Evolutionary conservation across 35 echinoderm and acorn worm genomes (phyloP).

Genomic region (Chiridota heheva): DNA sequence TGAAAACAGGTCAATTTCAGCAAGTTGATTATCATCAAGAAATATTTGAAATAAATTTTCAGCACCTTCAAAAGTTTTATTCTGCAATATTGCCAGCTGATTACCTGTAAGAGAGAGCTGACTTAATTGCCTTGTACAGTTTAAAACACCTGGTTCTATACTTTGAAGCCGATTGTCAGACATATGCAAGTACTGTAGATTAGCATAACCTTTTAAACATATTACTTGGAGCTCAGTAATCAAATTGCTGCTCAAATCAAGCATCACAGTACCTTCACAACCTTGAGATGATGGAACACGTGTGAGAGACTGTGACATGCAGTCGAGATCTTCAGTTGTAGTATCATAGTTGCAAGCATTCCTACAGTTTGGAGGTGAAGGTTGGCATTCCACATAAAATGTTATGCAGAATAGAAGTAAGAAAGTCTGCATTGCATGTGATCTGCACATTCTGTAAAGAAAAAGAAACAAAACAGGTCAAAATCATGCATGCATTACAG

Average conservation of each 20-base stretch:
- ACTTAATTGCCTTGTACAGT: neutral
- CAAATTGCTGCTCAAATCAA: slow-evolving; percentile 11
- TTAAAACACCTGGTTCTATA: neutral
- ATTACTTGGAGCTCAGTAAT: neutral
- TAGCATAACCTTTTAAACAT: neutral
- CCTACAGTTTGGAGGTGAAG: too few species aligned
- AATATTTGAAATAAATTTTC: slow-evolving; percentile 1
- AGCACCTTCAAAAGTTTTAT: neutral
- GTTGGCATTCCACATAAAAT: too few species aligned
- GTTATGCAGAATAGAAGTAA: too few species aligned
- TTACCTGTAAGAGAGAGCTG: neutral
- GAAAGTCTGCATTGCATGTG: too few species aligned
- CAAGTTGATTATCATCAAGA: neutral
- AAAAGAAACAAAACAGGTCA: too few species aligned
- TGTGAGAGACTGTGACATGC: too few species aligned
- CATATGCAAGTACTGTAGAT: neutral
- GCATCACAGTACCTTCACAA: too few species aligned
- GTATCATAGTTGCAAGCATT: too few species aligned
- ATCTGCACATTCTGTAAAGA: too few species aligned
- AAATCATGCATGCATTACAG: too few species aligned
- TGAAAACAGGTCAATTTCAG: neutral
- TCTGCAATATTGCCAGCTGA: neutral
- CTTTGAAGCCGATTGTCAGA: neutral
- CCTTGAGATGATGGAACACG: too few species aligned
- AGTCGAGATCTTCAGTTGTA: too few species aligned